Evolutionary conservation across 1,140 invertebrate species (phyloP), one percentile per base, ranked within the genome.

Genomic region (Cyclargus thomasi): DNA sequence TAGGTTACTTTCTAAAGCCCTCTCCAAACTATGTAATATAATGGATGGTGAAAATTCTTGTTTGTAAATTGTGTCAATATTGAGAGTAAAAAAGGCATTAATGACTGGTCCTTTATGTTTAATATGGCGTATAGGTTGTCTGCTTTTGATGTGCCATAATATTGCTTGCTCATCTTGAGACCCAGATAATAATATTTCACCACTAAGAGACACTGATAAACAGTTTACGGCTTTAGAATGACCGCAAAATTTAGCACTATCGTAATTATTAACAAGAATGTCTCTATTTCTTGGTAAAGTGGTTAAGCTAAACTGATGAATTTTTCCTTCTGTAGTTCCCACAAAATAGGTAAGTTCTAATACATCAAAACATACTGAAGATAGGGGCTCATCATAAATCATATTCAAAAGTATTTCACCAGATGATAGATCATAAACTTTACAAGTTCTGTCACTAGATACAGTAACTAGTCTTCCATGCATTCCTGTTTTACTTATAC

Each of bases 391-490:
- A 72, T 95, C 93, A 88, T 96, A 97, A 0, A 97, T 91, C 17
- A 98, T 77, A 36, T 93, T 95, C 0, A 96, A 79, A 4, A 98
- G 80, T 68, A 95, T 81, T 39, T 88, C 84, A 36, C 96, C 96
- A 55, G 90, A 91, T 8, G 88, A 75, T 10, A 97, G 79, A 72
- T 96, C 94, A 85, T 96, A 97, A 4, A 98, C 92, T 88, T 95
- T 96, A 74, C 95, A 95, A 17, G 95, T 96, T 77, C 94, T 92
- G 82, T 99, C 97, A 62, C 94, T 80, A 0, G 97, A 97, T 5
- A 94, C 94, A 0, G 97, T 95, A 62, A 93, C 94, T 63, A 98
- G 82, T 62, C 95, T 91, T 10, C 94, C 93, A 53, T 93, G 92
- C 18, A 92, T 82, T 3, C 94, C 94, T 0, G 86, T 92, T 68